These are phyloP conservation scores for Clarias macrocephalus DNA, from an alignment of 2,113 vertebrate species.

Conservation along the genomic window DNA sequence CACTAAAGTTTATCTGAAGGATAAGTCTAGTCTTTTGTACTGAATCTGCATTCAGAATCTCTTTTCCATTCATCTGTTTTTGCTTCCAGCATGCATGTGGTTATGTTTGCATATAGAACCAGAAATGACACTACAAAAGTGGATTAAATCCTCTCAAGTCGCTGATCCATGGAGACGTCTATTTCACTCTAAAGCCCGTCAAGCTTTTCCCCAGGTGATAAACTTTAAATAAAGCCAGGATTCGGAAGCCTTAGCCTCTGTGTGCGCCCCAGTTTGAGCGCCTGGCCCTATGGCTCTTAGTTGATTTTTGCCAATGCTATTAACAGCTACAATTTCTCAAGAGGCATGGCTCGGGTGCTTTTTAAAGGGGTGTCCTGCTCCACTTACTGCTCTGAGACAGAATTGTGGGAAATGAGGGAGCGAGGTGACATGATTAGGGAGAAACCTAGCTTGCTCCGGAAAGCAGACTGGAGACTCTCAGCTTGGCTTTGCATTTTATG, in stretches of 20 bases:
- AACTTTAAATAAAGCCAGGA: slow-evolving; percentile 34
- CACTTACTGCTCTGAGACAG: slow-evolving; percentile 45
- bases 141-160: slow-evolving; percentile 9
- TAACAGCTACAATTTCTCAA: slow-evolving; percentile 44
- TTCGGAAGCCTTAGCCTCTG: neutral
- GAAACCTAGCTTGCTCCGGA: slow-evolving; percentile 19
- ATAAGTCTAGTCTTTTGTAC: neutral
- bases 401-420: slow-evolving; percentile 1
- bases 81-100: slow-evolving; percentile 1
- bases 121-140: neutral
- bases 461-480: slow-evolving; percentile 1
- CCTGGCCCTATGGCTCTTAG: slow-evolving; percentile 18
- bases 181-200: neutral
- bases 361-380: slow-evolving; percentile 58
- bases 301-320: slow-evolving; percentile 39
- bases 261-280: slow-evolving; percentile 41
- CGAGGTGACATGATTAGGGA: slow-evolving; percentile 15
- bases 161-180: neutral
- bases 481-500: neutral
- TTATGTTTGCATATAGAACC: neutral
- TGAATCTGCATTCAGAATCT: neutral
- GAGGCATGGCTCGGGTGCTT: slow-evolving; percentile 39
- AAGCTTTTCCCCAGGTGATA: slow-evolving; percentile 13
- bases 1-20: neutral
- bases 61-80: neutral